Percentiles rank a stretch among this genome's conserved stretches.
phyloP scores from a whole-genome alignment of 2,888 invertebrate species.

The Orthonychiurus folsomi region DNA sequence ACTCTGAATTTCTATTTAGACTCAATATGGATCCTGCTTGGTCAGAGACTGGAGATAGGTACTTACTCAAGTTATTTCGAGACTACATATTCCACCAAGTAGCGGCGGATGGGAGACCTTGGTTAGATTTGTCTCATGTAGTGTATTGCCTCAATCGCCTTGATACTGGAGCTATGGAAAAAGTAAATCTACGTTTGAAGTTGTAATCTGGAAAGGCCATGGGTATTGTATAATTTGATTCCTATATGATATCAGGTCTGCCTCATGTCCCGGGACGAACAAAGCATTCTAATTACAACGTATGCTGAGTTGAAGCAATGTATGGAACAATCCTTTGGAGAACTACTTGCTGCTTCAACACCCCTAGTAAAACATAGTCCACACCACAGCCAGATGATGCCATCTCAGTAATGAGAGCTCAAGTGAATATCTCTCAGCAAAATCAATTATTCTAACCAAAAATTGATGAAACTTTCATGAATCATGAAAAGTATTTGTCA shows the following conservation, averaged over 20 bases:
- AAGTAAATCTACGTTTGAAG: conserved; percentile 49
- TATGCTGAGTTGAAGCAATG: conserved; percentile 93
- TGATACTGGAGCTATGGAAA: conserved; percentile 69
- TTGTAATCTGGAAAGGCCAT: too few species aligned
- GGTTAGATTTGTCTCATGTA: conserved; percentile 93
- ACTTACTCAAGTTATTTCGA: conserved; percentile 94
- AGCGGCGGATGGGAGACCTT: conserved; percentile 81
- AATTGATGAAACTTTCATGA: too few species aligned
- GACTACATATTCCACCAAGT: conserved; percentile 97
- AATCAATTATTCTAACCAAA: too few species aligned
- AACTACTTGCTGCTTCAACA: conserved; percentile 52
- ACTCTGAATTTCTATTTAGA: conserved; percentile 46
- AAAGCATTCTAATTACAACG: conserved; percentile 89
- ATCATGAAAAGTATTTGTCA: too few species aligned
- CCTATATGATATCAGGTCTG: conserved; percentile 59
- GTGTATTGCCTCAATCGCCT: conserved; percentile 87
- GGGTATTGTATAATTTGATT: conserved; percentile 12
- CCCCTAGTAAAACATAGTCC: conserved; percentile 42
- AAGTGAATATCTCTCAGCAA: too few species aligned
- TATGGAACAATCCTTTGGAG: conserved; percentile 82
- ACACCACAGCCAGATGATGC: background rate
- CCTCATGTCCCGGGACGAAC: conserved; percentile 91
- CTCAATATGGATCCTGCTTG: conserved; percentile 86
- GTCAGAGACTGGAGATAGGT: conserved; percentile 97
- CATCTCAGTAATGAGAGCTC: conserved; percentile 1